phyloP scores from a whole-genome alignment of 1,140 invertebrate genomes.

The Panagrolaimus sp. region DNA sequence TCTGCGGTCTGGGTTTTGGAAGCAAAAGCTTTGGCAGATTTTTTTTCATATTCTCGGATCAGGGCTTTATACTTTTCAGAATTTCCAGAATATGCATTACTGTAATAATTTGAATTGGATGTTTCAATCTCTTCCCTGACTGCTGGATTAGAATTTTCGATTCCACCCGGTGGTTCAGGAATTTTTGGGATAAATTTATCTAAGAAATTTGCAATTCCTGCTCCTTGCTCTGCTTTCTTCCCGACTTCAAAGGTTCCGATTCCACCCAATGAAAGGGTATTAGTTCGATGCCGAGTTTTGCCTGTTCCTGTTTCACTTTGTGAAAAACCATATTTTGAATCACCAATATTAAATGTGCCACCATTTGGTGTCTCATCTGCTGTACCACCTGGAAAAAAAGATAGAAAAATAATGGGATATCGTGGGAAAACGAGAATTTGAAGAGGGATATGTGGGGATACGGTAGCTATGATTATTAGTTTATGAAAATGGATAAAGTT shows the following conservation, averaged over 20 bases:
- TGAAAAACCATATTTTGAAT: constrained; percentile 29
- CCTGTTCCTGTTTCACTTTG: constrained; percentile 24
- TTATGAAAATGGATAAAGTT: too few species aligned
- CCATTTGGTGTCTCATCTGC: constrained; percentile 25
- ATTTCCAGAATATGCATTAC: not conserved
- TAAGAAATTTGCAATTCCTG: constrained; percentile 4
- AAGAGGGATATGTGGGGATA: too few species aligned
- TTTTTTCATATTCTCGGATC: not conserved
- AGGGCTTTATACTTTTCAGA: not conserved
- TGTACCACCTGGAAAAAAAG: constrained; percentile 1
- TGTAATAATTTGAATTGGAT: not conserved
- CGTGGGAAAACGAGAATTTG: too few species aligned
- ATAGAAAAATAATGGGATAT: too few species aligned
- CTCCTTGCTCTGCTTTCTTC: constrained; percentile 1
- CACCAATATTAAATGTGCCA: constrained; percentile 24
- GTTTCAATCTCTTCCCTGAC: not conserved
- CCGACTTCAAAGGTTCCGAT: constrained; percentile 4
- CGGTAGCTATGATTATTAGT: too few species aligned
- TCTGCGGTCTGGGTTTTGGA: not conserved
- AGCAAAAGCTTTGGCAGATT: not conserved
- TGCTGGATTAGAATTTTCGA: not conserved
- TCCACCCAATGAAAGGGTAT: not conserved
- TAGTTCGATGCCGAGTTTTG: not conserved
- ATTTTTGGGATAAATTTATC: constrained; percentile 11
- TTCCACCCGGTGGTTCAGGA: not conserved